These are phyloP conservation scores for Corythucha ciliata DNA, from an alignment of 2,888 invertebrate species.

Conservation along the genomic window DNA sequence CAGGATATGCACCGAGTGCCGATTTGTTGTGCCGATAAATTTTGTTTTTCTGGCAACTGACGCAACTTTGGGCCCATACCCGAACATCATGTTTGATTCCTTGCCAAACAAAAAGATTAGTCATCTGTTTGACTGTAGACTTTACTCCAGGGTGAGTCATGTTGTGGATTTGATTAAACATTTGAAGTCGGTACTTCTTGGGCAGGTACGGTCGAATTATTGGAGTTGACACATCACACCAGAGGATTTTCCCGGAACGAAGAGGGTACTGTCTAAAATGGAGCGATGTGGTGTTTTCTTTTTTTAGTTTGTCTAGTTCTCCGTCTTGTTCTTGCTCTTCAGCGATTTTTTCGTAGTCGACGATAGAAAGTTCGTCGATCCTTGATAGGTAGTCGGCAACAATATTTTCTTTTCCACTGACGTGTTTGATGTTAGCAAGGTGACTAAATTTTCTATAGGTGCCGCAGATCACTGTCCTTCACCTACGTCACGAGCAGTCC, in stretches of 20 bases:
- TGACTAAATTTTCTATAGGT: no score
- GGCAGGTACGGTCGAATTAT: slow-evolving; percentile 4
- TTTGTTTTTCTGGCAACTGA: slow-evolving; percentile 38
- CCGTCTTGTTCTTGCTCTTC: not conserved
- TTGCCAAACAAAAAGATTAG: slow-evolving; percentile 9
- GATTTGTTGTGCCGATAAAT: slow-evolving; percentile 35
- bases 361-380: not conserved
- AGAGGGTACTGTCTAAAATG: not conserved
- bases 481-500: no score
- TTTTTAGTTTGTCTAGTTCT: not conserved
- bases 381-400: slow-evolving; percentile 19
- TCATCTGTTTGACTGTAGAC: slow-evolving; percentile 15
- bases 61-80: slow-evolving; percentile 37
- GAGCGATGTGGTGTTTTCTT: not conserved
- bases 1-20: slow-evolving; percentile 30
- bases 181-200: not conserved
- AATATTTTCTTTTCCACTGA: slow-evolving; percentile 15
- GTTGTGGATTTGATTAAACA: not conserved
- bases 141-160: slow-evolving; percentile 10
- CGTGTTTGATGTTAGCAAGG: slow-evolving; percentile 37
- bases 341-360: slow-evolving; percentile 9
- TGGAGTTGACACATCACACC: slow-evolving; percentile 10
- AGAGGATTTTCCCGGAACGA: not conserved
- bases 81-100: slow-evolving; percentile 5
- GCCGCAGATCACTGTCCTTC: no score